phyloP scores from a whole-genome alignment of 53 echinoderm and acorn worm species.

The Antedon mediterranea region DNA sequence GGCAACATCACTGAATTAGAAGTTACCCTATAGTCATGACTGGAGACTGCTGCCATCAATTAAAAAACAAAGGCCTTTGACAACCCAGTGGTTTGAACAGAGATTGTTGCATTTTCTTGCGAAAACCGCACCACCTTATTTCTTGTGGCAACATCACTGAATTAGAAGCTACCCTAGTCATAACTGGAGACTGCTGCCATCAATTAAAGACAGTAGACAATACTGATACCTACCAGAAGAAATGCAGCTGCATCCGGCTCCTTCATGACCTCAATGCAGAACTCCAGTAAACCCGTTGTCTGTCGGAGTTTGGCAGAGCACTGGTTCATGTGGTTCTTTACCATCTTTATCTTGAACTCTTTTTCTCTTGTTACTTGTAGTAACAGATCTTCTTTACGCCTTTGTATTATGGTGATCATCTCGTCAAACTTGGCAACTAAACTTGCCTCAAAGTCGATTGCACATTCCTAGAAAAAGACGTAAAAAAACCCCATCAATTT shows the following conservation, averaged over 20 bases:
- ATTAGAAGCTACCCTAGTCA: no score
- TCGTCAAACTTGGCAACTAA: constrained; percentile 97
- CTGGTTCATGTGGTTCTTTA: constrained; percentile 92
- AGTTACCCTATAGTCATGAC: no score
- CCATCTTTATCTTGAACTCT: constrained; percentile 97
- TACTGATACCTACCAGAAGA: constrained; percentile 72
- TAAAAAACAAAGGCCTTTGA: no score
- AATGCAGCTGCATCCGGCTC: constrained; percentile 90
- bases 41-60: no score
- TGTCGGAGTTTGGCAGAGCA: constrained; percentile 90
- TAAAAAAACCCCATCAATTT: not conserved
- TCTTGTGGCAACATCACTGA: no score
- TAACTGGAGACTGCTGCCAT: no score
- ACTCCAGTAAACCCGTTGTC: constrained; percentile 88
- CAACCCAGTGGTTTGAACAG: no score
- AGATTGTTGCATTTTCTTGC: no score
- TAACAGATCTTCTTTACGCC: constrained; percentile 67
- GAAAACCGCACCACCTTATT: no score
- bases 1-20: no score
- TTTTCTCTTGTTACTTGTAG: constrained; percentile 84
- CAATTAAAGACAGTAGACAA: no score
- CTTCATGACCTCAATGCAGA: constrained; percentile 98
- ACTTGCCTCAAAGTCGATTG: constrained; percentile 97
- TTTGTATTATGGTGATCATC: constrained; percentile 66
- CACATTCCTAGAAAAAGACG: constrained; percentile 43